A percentile compares a stretch with the other conserved stretches of the same genome.
Evolutionary conservation across 2,888 invertebrate genomes (phyloP).

Genomic region (Suillia variegata): DNA sequence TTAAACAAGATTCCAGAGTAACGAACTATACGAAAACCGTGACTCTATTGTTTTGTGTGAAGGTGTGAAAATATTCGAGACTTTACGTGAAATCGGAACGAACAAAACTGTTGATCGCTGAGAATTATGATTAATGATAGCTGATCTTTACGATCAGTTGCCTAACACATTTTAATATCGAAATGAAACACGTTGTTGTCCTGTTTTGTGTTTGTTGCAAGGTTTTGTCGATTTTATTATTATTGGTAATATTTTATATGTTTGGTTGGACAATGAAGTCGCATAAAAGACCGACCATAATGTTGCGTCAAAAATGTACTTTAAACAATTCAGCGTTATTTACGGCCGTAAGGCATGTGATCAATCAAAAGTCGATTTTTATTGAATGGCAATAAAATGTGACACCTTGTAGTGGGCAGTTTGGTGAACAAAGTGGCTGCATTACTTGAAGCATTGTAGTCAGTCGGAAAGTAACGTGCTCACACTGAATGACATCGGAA

Average conservation of each 20-base stretch:
- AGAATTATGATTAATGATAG: slow-evolving; percentile 57
- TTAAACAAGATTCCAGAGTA: not conserved
- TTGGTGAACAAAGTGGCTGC: too few relatives aligned
- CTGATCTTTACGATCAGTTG: not conserved
- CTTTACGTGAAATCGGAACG: slow-evolving; percentile 47
- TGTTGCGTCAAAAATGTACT: not conserved
- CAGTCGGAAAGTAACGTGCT: too few relatives aligned
- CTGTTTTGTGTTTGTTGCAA: not conserved
- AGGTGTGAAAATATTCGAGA: slow-evolving; percentile 57
- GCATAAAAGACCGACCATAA: not conserved
- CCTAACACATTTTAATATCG: not conserved
- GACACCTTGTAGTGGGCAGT: slow-evolving; percentile 14
- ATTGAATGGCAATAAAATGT: slow-evolving; percentile 17
- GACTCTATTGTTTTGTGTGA: slow-evolving; percentile 53
- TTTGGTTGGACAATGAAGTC: not conserved
- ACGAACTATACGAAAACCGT: slow-evolving; percentile 36
- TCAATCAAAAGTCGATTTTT: slow-evolving; percentile 17
- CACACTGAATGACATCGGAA: too few relatives aligned
- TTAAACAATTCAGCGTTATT: not conserved
- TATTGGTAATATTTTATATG: not conserved
- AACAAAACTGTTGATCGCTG: slow-evolving; percentile 57
- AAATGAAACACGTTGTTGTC: slow-evolving; percentile 1
- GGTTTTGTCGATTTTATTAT: not conserved
- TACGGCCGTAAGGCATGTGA: slow-evolving; percentile 11
- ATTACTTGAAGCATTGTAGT: too few relatives aligned